Evolutionary conservation across 2,888 invertebrate species (phyloP).

Genomic region (Physocephala rufipes): DNA sequence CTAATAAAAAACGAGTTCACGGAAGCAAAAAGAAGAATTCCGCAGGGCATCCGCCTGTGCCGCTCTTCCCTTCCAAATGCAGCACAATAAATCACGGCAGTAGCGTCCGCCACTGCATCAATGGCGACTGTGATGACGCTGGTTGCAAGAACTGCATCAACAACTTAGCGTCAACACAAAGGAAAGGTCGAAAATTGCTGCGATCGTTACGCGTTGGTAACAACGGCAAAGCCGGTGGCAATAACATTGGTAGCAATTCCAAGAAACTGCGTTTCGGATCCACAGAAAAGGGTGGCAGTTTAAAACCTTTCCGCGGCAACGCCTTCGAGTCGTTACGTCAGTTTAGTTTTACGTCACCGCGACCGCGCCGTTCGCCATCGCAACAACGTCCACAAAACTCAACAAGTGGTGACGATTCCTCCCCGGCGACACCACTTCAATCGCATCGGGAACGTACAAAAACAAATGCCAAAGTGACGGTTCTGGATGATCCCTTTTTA

Average conservation of each 20-base stretch:
- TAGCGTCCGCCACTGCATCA: too few relatives aligned
- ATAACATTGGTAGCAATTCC: conserved; percentile 42
- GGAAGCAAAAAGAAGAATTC: conserved; percentile 24
- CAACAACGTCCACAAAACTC: neutral
- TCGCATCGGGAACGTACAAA: conserved; percentile 53
- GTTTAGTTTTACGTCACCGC: conserved; percentile 24
- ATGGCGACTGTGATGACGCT: too few relatives aligned
- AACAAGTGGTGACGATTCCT: neutral
- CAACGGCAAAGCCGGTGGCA: conserved; percentile 41
- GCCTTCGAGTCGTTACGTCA: conserved; percentile 43
- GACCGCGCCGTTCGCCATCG: conserved; percentile 1
- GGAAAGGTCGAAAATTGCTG: conserved; percentile 60
- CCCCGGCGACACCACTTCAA: conserved; percentile 5
- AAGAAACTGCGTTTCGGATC: conserved; percentile 25
- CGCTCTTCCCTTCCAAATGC: conserved; percentile 58
- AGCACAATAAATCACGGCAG: conserved; percentile 30
- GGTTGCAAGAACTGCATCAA: conserved; percentile 21
- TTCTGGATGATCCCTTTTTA: conserved; percentile 65
- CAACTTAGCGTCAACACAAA: conserved; percentile 42
- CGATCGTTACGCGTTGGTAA: conserved; percentile 59
- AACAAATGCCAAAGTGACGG: conserved; percentile 62
- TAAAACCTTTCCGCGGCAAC: conserved; percentile 36
- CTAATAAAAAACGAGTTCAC: conserved; percentile 27
- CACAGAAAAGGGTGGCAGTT: conserved; percentile 24
- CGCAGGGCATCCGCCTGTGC: conserved; percentile 42